Evolutionary conservation across 2,888 invertebrate species (phyloP).

Genomic region (Drosophila limbata): DNA sequence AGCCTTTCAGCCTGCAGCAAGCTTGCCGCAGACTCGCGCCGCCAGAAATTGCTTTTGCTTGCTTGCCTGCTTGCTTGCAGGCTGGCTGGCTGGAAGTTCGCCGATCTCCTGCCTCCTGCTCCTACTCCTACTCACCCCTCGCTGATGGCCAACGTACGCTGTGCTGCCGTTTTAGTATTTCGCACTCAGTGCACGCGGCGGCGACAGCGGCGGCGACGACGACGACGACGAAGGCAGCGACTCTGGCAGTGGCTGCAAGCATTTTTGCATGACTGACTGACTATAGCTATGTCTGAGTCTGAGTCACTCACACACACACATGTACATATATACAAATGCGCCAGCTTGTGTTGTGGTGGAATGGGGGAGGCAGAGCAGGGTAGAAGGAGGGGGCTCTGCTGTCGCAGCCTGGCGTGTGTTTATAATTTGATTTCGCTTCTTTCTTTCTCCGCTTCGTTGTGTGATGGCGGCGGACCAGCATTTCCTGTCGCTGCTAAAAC

Average conservation of each 20-base stretch:
- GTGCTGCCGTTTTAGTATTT: constrained; percentile 75
- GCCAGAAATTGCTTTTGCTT: constrained; percentile 78
- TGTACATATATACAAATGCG: constrained; percentile 36
- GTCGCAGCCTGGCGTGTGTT: constrained; percentile 74
- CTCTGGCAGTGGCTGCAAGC: constrained; percentile 54
- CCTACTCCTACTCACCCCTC: neutral
- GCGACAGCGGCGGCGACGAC: constrained; percentile 30
- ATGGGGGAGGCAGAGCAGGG: constrained; percentile 16
- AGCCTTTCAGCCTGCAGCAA: constrained; percentile 67
- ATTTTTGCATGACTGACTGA: constrained; percentile 74
- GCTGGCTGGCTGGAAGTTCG: constrained; percentile 61
- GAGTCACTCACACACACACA: constrained; percentile 61
- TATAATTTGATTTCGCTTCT: constrained; percentile 78
- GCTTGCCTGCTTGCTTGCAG: constrained; percentile 34
- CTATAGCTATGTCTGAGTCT: constrained; percentile 64
- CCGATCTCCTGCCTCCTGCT: constrained; percentile 28
- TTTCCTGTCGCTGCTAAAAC: constrained; percentile 70
- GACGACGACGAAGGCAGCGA: constrained; percentile 34
- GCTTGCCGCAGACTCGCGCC: constrained; percentile 70
- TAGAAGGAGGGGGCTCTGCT: constrained; percentile 18
- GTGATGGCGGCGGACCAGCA: constrained; percentile 62
- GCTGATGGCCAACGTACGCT: constrained; percentile 17
- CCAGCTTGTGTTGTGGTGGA: constrained; percentile 33
- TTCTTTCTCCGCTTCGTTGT: constrained; percentile 63
- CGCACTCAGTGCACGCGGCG: constrained; percentile 73